Conservation (phyloP, 2,113 vertebrate species). For the Hipposideros armiger region DNA sequence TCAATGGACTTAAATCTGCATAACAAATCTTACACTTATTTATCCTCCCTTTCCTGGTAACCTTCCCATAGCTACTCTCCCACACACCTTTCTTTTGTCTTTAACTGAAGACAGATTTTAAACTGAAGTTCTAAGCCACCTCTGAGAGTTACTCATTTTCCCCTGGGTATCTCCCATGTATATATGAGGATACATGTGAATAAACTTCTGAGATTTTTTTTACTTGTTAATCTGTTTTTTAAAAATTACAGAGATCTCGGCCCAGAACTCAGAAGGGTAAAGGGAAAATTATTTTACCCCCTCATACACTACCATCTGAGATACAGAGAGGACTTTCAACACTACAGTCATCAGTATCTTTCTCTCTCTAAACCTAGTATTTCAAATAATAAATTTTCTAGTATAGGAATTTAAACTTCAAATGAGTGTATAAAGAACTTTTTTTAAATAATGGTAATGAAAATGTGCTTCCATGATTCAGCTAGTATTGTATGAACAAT, state of each 20-base stretch:
- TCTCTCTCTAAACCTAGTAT: slow-evolving; percentile 6
- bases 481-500: not conserved
- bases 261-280: not conserved
- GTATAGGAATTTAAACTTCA: slow-evolving; percentile 30
- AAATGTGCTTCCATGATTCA: slow-evolving; percentile 7
- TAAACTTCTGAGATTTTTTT: not conserved
- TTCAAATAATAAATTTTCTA: slow-evolving; percentile 27
- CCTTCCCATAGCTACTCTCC: not conserved
- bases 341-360: not conserved
- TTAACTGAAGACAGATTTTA: slow-evolving; percentile 2
- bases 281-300: not conserved
- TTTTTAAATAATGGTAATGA: not conserved
- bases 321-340: not conserved
- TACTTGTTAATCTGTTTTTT: not conserved
- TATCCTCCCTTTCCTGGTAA: not conserved
- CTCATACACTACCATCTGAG: not conserved
- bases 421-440: not conserved
- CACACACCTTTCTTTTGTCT: not conserved
- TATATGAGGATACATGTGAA: not conserved
- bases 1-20: not conserved
- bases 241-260: not conserved
- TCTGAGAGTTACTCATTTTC: not conserved
- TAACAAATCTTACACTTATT: not conserved
- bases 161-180: not conserved
- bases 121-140: not conserved